phyloP scores from a whole-genome alignment of 2,888 invertebrate species.

The Eupithecia dodoneata region DNA sequence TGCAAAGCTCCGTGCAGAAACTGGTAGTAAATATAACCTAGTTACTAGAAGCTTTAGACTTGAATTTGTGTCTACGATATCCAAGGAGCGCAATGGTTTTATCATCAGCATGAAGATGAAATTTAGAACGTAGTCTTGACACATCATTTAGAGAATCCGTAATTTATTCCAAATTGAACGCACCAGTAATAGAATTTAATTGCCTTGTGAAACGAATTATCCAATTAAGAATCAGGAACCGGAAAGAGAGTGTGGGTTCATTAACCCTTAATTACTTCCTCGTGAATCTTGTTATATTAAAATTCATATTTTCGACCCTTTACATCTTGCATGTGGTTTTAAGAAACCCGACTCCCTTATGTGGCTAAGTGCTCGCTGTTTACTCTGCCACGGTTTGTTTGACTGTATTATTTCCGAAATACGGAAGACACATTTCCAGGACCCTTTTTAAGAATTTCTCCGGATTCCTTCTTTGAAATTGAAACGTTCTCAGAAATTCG shows the following conservation, averaged over 20 bases:
- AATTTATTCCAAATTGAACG: neutral
- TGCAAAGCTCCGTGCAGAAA: no score
- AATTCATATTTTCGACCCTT: slow-evolving; percentile 48
- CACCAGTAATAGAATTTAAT: slow-evolving; percentile 12
- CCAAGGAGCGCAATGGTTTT: neutral
- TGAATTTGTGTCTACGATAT: neutral
- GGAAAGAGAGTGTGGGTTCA: slow-evolving; percentile 40
- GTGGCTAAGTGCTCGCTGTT: slow-evolving; percentile 56
- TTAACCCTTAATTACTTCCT: slow-evolving; percentile 40
- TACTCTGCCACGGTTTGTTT: slow-evolving; percentile 45
- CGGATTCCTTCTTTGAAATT: slow-evolving; percentile 14
- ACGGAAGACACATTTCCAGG: slow-evolving; percentile 10
- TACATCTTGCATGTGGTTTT: slow-evolving; percentile 47
- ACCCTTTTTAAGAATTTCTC: slow-evolving; percentile 13
- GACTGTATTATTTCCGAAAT: slow-evolving; percentile 31
- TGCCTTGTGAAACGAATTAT: slow-evolving; percentile 41
- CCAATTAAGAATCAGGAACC: slow-evolving; percentile 41
- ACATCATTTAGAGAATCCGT: neutral
- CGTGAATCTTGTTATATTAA: slow-evolving; percentile 52
- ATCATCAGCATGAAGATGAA: neutral
- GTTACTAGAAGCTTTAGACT: neutral
- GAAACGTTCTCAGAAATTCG: slow-evolving; percentile 16
- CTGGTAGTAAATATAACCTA: neutral
- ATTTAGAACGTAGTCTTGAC: slow-evolving; percentile 1
- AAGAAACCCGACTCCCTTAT: slow-evolving; percentile 42